A percentile compares a stretch with the other conserved stretches of the same genome.
Conservation (phyloP, 2,113 vertebrate genomes). For the Colaptes auratus region DNA sequence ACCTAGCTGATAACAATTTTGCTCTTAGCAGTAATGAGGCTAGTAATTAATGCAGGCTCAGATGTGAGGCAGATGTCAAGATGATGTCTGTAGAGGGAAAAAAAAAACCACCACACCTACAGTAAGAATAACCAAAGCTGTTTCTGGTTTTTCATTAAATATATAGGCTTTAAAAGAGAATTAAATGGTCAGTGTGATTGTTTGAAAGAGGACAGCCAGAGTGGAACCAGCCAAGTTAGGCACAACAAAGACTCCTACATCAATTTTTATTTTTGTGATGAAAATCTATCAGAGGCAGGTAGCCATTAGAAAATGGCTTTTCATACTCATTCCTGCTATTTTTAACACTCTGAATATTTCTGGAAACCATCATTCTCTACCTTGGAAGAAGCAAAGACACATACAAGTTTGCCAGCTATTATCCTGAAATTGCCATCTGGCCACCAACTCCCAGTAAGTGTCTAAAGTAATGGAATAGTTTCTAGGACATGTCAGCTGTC, state of each 20-base stretch:
- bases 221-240: background rate
- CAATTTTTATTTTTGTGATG: background rate
- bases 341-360: conserved; percentile 9
- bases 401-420: background rate
- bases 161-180: conserved; percentile 22
- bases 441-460: background rate
- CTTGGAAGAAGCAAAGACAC: background rate
- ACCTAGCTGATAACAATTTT: background rate
- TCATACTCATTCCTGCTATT: background rate
- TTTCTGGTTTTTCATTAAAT: conserved; percentile 4
- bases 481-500: background rate
- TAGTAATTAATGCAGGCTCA: background rate
- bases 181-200: background rate
- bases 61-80: background rate
- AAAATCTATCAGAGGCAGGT: background rate
- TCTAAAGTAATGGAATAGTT: background rate
- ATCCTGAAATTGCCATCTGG: conserved; percentile 21
- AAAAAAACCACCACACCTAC: background rate
- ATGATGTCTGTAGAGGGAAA: background rate
- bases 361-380: background rate
- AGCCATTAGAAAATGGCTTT: conserved; percentile 18
- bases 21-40: background rate
- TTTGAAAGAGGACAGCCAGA: background rate
- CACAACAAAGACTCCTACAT: background rate
- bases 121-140: background rate